Evolutionary conservation across 2,797 vertebrate genomes (phyloP).

Genomic region (Masticophis lateralis): DNA sequence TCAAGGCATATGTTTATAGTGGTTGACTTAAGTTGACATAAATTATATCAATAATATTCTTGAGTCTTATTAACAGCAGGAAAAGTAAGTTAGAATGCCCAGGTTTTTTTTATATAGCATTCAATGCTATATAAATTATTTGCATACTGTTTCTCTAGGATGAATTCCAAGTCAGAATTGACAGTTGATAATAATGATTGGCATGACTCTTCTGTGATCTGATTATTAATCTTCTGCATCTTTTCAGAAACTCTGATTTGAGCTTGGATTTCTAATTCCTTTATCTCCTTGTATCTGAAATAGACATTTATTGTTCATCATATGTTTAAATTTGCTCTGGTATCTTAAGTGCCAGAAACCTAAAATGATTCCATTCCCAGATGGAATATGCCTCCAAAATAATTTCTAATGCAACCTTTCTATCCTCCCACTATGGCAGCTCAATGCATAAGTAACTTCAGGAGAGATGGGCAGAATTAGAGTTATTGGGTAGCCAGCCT

Average conservation of each 20-base stretch:
- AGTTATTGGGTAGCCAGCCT: neutral
- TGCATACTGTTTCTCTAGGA: neutral
- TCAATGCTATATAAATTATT: neutral
- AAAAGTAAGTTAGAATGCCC: neutral
- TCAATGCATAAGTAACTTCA: neutral
- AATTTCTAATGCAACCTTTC: neutral
- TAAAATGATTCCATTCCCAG: neutral
- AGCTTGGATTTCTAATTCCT: neutral
- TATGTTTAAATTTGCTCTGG: neutral
- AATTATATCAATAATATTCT: neutral
- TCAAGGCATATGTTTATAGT: neutral
- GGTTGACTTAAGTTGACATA: neutral
- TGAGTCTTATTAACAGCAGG: neutral
- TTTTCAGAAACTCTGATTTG: neutral
- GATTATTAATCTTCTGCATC: neutral
- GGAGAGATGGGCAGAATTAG: neutral
- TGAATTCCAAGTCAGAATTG: neutral
- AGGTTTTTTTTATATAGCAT: neutral
- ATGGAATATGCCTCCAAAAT: neutral
- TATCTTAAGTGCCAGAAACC: neutral
- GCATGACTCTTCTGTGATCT: neutral
- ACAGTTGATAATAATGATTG: neutral
- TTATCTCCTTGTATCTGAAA: neutral
- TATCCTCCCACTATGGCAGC: neutral
- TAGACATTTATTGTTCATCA: neutral